Base-by-base conservation (phyloP, 2,797 vertebrate genomes). In the Petrocephalus sullivani region DNA sequence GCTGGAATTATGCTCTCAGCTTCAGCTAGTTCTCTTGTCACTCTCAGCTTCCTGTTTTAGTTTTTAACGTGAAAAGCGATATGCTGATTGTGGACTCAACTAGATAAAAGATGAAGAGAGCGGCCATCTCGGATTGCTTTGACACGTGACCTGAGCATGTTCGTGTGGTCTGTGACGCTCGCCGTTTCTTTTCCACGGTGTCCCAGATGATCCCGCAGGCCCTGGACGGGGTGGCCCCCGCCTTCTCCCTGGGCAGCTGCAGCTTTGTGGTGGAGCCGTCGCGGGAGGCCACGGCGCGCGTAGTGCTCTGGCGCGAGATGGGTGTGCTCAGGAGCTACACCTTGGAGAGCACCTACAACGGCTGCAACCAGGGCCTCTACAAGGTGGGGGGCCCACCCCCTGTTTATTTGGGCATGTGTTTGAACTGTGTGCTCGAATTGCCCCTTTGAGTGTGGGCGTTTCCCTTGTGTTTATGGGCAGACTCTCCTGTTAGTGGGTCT, bases 211-310 rank as follows among this genome's bases (percentile, higher is more conserved):
- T 99, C 87, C 95, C 98, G 88, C 97, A 97, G 95, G 96, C 98
- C 51, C 95, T 99, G 92, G 97, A 98, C 91, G 95, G 97, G 54
- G 95, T 98, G 0, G 97, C 97, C 0, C 97, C 98, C 0, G 96
- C 97, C 0, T 99, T 99, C 92, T 96, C 97, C 7, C 96, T 98
- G 94, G 96, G 93, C 93, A 97, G 96, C 94, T 98, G 98, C 94
- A 98, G 96, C 92, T 98, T 98, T 91, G 92, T 98, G 83, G 96
- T 99, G 91, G 98, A 99, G 94, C 98, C 97, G 87, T 98, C 97
- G 0, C 96, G 98, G 0, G 96, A 95, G 0, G 95, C 98, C 0
- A 99, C 98, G 0, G 98, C 98, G 0, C 94, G 98, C 0, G 97
- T 98, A 23, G 98, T 98, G 64, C 96, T 97, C 2, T 99, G 98